phyloP scores from a whole-genome alignment of 2,113 vertebrate species.

The Callocephalon fimbriatum region DNA sequence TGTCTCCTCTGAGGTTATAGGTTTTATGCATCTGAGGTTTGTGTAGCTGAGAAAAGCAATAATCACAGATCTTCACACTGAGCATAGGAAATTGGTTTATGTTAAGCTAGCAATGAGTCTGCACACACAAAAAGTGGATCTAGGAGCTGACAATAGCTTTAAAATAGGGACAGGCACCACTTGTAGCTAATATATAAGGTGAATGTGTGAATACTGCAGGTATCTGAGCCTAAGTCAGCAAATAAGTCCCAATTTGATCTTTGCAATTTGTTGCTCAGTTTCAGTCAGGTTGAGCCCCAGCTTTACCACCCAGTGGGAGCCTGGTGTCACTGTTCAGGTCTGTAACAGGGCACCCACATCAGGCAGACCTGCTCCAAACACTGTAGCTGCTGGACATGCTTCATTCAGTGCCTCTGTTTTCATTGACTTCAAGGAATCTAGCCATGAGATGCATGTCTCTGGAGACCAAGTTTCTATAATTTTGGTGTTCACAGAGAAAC shows the following conservation, averaged over 20 bases:
- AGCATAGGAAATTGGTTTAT: not conserved
- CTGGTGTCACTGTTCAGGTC: not conserved
- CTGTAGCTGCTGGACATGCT: not conserved
- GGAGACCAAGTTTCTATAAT: not conserved
- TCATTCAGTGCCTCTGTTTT: not conserved
- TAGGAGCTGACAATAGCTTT: not conserved
- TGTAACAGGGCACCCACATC: not conserved
- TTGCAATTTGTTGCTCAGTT: not conserved
- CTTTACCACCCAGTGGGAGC: not conserved
- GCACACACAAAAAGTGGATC: not conserved
- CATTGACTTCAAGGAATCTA: not conserved
- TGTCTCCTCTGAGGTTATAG: conserved; percentile 20
- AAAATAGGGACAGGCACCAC: not conserved
- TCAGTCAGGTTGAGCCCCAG: not conserved
- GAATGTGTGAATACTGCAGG: not conserved
- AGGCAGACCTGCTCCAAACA: not conserved
- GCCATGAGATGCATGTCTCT: not conserved
- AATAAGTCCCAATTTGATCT: not conserved
- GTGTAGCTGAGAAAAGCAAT: not conserved
- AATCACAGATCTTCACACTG: not conserved
- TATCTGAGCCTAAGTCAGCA: not conserved
- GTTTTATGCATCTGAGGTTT: not conserved
- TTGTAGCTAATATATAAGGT: not conserved
- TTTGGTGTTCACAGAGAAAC: not conserved
- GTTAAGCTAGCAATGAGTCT: not conserved